Conservation (phyloP, 2,113 vertebrate genomes). For the Baryphthengus martii region DNA sequence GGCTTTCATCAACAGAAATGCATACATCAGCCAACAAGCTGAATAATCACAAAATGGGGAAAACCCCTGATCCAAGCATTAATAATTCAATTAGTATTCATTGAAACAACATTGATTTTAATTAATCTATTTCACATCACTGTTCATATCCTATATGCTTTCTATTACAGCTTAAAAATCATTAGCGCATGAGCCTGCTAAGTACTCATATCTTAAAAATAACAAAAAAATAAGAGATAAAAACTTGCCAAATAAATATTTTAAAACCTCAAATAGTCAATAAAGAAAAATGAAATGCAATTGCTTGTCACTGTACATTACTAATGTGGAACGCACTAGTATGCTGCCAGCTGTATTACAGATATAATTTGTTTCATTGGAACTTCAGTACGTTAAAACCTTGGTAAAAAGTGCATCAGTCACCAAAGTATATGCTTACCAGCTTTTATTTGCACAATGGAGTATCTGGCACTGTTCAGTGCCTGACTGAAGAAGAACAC, state of each 20-base stretch:
- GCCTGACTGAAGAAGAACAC: background rate
- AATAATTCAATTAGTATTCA: conserved; percentile 73
- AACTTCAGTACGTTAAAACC: conserved; percentile 21
- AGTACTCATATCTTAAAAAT: conserved; percentile 41
- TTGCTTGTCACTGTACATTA: background rate
- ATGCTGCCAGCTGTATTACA: background rate
- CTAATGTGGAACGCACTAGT: background rate
- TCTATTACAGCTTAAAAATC: conserved; percentile 51
- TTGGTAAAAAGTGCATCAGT: background rate
- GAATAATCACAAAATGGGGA: conserved; percentile 66
- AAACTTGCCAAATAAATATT: conserved; percentile 35
- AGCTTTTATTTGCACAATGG: background rate
- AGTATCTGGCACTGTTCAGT: background rate
- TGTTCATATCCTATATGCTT: conserved; percentile 48
- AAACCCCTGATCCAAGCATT: conserved; percentile 71
- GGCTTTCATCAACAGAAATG: conserved; percentile 76
- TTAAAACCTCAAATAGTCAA: conserved; percentile 23
- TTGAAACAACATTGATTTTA: conserved; percentile 72
- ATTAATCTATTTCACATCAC: conserved; percentile 71
- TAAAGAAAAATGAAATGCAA: conserved; percentile 34
- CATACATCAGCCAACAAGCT: conserved; percentile 58
- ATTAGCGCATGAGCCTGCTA: conserved; percentile 36
- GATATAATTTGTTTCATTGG: background rate
- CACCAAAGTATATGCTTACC: background rate
- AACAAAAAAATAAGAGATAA: conserved; percentile 24